Evolutionary conservation across 2,888 invertebrate species (phyloP).

Genomic region (Tanypteryx hageni): DNA sequence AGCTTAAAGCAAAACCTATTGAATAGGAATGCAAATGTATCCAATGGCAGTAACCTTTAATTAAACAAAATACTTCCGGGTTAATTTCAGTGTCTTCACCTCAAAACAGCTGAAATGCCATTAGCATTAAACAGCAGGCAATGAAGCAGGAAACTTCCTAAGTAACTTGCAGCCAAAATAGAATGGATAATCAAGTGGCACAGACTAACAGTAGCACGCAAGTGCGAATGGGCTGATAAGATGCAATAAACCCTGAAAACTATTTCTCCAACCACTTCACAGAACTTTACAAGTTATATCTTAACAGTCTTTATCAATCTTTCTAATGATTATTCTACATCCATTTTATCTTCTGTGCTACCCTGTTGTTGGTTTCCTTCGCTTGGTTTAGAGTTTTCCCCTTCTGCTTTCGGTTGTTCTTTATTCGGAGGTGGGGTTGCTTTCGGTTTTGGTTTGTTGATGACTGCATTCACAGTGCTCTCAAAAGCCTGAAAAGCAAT

Average conservation of each 20-base stretch:
- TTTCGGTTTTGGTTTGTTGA: constrained; percentile 91
- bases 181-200: constrained; percentile 38
- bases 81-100: constrained; percentile 31
- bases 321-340: constrained; percentile 73
- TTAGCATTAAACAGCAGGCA: constrained; percentile 56
- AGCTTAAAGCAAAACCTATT: constrained; percentile 58
- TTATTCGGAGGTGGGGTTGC: constrained; percentile 78
- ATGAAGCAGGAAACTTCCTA: constrained; percentile 39
- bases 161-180: constrained; percentile 45
- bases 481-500: constrained; percentile 76
- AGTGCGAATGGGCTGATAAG: constrained; percentile 47
- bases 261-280: constrained; percentile 45
- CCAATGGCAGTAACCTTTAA: constrained; percentile 49
- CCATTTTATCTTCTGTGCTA: constrained; percentile 74
- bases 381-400: constrained; percentile 41
- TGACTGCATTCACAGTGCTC: constrained; percentile 80
- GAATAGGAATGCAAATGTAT: constrained; percentile 55
- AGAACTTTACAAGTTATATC: constrained; percentile 43
- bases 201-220: constrained; percentile 36
- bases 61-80: constrained; percentile 29
- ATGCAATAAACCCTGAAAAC: constrained; percentile 54
- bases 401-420: constrained; percentile 69
- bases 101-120: constrained; percentile 54
- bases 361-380: constrained; percentile 65
- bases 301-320: constrained; percentile 33